Evolutionary conservation across 1,140 invertebrate species (phyloP), one percentile per base, ranked within the genome.

Genomic region (Oedothorax gibbosus): DNA sequence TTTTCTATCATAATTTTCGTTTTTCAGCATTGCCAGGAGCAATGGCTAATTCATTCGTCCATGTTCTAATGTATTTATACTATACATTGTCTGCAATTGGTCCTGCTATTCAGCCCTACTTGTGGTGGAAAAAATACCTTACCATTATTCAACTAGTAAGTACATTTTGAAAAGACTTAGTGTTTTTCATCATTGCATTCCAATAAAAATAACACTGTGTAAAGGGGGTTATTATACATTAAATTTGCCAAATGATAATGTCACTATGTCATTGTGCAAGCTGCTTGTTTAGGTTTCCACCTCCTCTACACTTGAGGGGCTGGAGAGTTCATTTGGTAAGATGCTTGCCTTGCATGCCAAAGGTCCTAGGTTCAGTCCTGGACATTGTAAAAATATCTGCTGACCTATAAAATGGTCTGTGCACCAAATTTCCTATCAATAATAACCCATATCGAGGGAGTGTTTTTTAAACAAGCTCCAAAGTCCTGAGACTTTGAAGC

Each of bases 21-120:
- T 72, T 92, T 93, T 57, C 90, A 96, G 95, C 95, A 11, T 95
- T 96, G 89, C 91, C 97, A 57, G 95, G 95, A 51, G 95, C 95
- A 0, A 94, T 97, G 93, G 94, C 97, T 12, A 98, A 99, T 91
- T 96, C 85, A 35, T 87, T 86, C 53, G 88, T 91, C 53, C 90
- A 90, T 87, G 88, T 91, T 49, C 87, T 90, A 18, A 91, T 91
- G 90, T 91, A 91, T 85, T 80, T 88, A 0, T 91, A 91, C 85
- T 91, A 91, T 87, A 89, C 87, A 11, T 88, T 90, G 15, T 76
- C 90, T 53, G 89, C 90, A 18, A 51, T 87, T 73, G 90, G 90
- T 53, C 89, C 90, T 11, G 82, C 87, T 7, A 86, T 90, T 84
- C 89, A 90, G 71, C 90, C 89, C 64, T 90, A 90, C 79, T 87